Evolutionary conservation across 2,797 vertebrate species (phyloP).

Genomic region (Luscinia megarhynchos): DNA sequence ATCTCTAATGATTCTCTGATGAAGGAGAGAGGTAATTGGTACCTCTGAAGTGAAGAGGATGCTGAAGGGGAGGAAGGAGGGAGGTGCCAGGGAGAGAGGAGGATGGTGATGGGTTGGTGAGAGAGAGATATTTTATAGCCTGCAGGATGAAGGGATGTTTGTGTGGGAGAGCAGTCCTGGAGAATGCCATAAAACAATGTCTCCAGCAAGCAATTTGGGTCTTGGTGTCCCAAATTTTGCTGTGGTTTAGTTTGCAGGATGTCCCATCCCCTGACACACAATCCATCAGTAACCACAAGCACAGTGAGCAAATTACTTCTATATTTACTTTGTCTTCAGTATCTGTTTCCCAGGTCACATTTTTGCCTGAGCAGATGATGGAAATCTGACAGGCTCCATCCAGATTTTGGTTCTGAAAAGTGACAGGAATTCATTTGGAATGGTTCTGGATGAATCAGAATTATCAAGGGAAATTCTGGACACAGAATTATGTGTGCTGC

Average conservation of each 20-base stretch:
- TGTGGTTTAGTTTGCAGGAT: neutral
- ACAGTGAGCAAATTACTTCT: neutral
- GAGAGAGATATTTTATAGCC: neutral
- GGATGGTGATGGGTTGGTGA: neutral
- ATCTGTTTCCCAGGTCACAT: neutral
- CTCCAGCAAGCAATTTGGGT: neutral
- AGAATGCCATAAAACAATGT: neutral
- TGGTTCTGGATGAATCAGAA: neutral
- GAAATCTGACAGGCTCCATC: neutral
- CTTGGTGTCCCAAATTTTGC: neutral
- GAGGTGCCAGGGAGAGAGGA: neutral
- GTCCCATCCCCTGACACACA: neutral
- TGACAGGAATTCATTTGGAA: neutral
- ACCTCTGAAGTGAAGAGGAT: neutral
- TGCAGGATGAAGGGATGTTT: neutral
- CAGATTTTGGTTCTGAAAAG: neutral
- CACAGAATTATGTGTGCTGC: neutral
- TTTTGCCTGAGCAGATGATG: neutral
- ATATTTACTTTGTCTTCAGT: accelerated
- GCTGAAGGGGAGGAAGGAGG: neutral
- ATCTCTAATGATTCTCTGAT: neutral
- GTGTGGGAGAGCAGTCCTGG: neutral
- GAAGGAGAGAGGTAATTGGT: neutral
- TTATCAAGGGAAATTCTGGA: neutral
- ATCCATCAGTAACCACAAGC: neutral